A percentile compares a stretch with the other conserved stretches of the same genome.
Conservation (phyloP, 2,113 vertebrate genomes). For the Semnornis frantzii region DNA sequence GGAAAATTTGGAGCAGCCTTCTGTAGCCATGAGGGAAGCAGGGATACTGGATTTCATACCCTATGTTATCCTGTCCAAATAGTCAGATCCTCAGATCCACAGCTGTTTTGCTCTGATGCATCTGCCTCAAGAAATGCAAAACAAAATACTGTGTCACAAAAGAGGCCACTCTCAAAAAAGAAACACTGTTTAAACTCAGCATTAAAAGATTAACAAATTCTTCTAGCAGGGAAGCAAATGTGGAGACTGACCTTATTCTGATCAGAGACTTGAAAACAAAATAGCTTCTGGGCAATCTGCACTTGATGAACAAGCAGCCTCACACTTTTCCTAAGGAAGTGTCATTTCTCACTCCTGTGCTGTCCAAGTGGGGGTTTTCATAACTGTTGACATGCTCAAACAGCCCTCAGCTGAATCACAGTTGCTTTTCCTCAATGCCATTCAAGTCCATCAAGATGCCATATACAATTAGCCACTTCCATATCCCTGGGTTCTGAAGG, state of each 20-base stretch:
- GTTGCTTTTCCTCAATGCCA: constrained; percentile 12
- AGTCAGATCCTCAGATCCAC: background rate
- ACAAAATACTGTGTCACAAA: background rate
- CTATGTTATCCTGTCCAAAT: background rate
- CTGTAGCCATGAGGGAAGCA: background rate
- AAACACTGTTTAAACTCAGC: background rate
- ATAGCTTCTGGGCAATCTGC: background rate
- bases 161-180: background rate
- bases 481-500: background rate
- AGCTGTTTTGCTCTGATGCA: background rate
- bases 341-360: background rate
- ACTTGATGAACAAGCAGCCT: background rate
- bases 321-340: background rate
- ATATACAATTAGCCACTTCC: background rate
- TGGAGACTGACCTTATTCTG: background rate
- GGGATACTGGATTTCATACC: background rate
- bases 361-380: background rate
- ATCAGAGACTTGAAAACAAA: background rate
- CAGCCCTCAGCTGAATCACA: constrained; percentile 19
- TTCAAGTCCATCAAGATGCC: constrained; percentile 14
- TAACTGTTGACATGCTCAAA: background rate
- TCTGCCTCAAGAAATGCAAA: background rate
- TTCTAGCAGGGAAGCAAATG: background rate
- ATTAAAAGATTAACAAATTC: background rate
- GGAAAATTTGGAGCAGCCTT: background rate